Evolutionary conservation across 2,888 invertebrate genomes (phyloP).

Genomic region (Trichogramma evanescens): DNA sequence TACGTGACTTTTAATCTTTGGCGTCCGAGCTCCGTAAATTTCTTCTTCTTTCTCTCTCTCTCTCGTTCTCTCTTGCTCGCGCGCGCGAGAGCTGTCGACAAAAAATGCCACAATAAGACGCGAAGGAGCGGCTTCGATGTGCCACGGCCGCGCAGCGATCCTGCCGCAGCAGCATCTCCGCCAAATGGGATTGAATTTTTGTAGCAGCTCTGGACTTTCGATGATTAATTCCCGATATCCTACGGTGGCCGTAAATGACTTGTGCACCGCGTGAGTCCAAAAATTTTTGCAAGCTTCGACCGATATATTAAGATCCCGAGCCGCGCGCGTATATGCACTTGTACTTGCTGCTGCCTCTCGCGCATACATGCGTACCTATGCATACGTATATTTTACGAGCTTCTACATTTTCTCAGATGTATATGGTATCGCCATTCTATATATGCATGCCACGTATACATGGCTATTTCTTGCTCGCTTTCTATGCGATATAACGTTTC

Average conservation of each 20-base stretch:
- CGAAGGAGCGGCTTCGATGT: no score
- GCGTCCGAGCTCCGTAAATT: neutral
- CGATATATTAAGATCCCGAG: slow-evolving; percentile 8
- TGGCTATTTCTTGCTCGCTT: no score
- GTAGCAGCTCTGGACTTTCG: slow-evolving; percentile 13
- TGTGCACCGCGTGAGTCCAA: slow-evolving; percentile 27
- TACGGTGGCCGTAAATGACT: slow-evolving; percentile 27
- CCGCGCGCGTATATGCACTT: neutral
- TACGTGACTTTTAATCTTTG: neutral
- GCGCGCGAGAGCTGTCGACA: neutral
- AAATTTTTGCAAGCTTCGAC: no score
- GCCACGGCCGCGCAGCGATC: no score
- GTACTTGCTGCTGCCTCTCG: no score
- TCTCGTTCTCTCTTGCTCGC: neutral
- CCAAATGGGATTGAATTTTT: slow-evolving; percentile 27
- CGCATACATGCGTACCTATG: no score
- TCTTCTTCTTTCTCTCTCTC: neutral
- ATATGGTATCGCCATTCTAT: no score
- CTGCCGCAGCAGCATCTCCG: no score
- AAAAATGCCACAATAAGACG: neutral
- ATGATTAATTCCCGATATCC: slow-evolving; percentile 28
- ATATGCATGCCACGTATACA: no score
- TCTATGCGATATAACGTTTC: no score
- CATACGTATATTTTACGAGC: no score
- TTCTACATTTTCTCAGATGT: no score